Evolutionary conservation across 2,888 invertebrate genomes (phyloP), one percentile per base, ranked within the genome.

Genomic region (Dasypolia templi): DNA sequence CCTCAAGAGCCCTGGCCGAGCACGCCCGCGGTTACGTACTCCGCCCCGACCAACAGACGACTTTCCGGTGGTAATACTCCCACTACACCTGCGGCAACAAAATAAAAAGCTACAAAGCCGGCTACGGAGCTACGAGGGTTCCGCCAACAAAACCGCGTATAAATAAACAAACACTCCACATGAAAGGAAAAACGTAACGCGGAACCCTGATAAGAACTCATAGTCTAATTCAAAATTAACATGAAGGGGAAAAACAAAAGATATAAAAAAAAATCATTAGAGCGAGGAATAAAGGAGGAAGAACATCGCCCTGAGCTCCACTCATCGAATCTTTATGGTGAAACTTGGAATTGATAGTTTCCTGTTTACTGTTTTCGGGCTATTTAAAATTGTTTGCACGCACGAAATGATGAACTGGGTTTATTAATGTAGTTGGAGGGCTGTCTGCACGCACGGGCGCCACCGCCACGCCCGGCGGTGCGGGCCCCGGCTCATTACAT

Each of bases 61-160:
- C 96, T 97, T 95, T 97, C 97, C 95, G 97, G 96, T 90, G 95
- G 94, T 94, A 97, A 94, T 90, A 97, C 96, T 95, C 97, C 97
- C 96, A 97, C 96, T 94, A 97, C 94, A 97, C 97, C 97, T 97
- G 96, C 93, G 93, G 94, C 94, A 95, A 96, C 93, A 96, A 96
- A 96, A 95, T 93, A 95, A 95, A 95, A 94, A 91, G 93, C 95
- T 95, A 95, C 94, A 95, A 95, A 95, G 94, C 94, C 92, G 90
- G 93, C 93, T 91, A 93, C 93, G 91, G 89, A 90, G 91, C 93
- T 88, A 88, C 89, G 88, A 91, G 89, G 91, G 91, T 91, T 90
- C 92, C 89, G 85, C 84, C 88, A 89, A 90, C 91, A 92, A 89
- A 91, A 92, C 91, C 93, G 92, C 91, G 91, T 89, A 90, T 84